These are phyloP conservation scores for Oithona nana DNA, from an alignment of 2,888 invertebrate genomes.

Conservation along the genomic window DNA sequence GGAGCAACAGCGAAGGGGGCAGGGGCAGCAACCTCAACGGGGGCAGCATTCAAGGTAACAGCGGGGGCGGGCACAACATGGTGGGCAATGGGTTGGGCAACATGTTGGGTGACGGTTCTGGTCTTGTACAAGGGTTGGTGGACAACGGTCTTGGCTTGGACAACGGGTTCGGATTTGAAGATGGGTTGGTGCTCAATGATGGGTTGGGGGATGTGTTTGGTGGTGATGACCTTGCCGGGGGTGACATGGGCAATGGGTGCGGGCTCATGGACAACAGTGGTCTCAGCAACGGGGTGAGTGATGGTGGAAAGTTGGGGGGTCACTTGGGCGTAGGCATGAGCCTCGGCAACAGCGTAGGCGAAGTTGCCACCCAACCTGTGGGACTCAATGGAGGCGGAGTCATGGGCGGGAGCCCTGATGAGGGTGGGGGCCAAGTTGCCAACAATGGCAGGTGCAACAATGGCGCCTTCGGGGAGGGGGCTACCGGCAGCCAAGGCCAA, in stretches of 20 bases:
- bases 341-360: constrained; percentile 35
- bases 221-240: constrained; percentile 22
- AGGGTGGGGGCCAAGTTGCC: constrained; percentile 20
- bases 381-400: constrained; percentile 35
- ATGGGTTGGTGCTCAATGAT: constrained; percentile 42
- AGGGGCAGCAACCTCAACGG: background rate
- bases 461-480: background rate
- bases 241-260: constrained; percentile 24
- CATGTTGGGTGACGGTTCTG: constrained; percentile 20
- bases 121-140: constrained; percentile 25
- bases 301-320: constrained; percentile 27
- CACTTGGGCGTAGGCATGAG: constrained; percentile 33
- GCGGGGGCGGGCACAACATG: constrained; percentile 21
- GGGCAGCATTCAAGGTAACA: constrained; percentile 14
- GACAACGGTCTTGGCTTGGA: constrained; percentile 27
- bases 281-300: constrained; percentile 26
- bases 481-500: constrained; percentile 2
- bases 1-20: background rate
- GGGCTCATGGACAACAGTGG: constrained; percentile 24
- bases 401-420: constrained; percentile 31
- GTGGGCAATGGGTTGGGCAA: constrained; percentile 25
- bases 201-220: constrained; percentile 37
- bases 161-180: constrained; percentile 36
- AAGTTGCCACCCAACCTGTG: constrained; percentile 36
- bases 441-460: background rate